phyloP scores from a whole-genome alignment of 2,888 invertebrate species.

The Oscheius sp. region DNA sequence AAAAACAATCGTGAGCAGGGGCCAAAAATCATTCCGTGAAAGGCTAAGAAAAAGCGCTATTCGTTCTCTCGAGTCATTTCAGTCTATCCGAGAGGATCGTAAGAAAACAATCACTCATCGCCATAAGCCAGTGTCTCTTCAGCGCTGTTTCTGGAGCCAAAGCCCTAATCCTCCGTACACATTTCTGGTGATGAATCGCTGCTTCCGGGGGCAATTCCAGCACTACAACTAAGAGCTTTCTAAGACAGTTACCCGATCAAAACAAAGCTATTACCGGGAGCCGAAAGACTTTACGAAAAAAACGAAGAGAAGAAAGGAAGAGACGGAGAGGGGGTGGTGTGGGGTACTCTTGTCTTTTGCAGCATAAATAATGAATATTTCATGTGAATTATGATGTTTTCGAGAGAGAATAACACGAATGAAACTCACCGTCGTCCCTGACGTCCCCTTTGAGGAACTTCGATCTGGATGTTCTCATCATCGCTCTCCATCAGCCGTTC shows the following conservation, averaged over 20 bases:
- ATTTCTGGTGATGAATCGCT: constrained; percentile 19
- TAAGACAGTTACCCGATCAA: too few relatives aligned
- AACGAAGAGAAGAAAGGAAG: background rate
- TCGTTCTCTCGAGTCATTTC: background rate
- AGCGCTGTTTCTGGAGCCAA: constrained; percentile 17
- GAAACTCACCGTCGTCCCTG: constrained; percentile 56
- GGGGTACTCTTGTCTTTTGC: background rate
- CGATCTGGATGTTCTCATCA: constrained; percentile 59
- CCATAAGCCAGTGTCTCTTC: constrained; percentile 15
- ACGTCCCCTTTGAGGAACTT: constrained; percentile 54
- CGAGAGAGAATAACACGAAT: constrained; percentile 30
- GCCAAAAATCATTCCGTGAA: too few relatives aligned
- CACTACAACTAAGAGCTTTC: too few relatives aligned
- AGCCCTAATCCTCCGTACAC: constrained; percentile 25
- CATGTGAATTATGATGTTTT: background rate
- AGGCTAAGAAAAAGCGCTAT: too few relatives aligned
- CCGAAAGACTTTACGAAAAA: background rate
- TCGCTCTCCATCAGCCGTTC: constrained; percentile 63
- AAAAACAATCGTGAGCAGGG: too few relatives aligned
- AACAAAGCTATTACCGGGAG: too few relatives aligned
- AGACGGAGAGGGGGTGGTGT: background rate
- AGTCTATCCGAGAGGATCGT: background rate
- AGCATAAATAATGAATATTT: background rate
- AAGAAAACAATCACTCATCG: background rate
- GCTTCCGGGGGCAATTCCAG: constrained; percentile 5